These are phyloP conservation scores for Anabacerthia variegaticeps DNA, from an alignment of 2,797 vertebrate species.

Conservation along the genomic window DNA sequence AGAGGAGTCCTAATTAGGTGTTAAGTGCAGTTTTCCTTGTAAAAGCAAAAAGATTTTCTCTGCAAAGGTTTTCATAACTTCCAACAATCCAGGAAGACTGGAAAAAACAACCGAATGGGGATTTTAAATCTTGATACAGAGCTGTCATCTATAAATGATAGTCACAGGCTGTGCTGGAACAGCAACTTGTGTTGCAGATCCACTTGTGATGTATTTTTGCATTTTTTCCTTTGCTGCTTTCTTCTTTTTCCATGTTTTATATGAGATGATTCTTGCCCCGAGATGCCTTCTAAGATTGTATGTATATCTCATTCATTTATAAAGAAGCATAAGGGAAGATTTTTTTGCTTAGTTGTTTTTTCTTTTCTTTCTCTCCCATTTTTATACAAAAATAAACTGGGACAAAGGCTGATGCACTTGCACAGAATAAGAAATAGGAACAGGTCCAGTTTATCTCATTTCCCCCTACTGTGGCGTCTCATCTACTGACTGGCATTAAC, in stretches of 20 bases:
- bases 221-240: not conserved
- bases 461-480: not conserved
- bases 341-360: not conserved
- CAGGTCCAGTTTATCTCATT: not conserved
- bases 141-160: not conserved
- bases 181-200: not conserved
- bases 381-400: not conserved
- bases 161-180: not conserved
- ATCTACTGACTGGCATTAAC: not conserved
- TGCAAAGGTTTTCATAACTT: not conserved
- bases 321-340: not conserved
- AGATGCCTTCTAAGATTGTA: not conserved
- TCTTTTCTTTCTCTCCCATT: not conserved
- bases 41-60: not conserved
- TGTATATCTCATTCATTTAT: not conserved
- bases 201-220: not conserved
- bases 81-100: not conserved
- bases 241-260: not conserved
- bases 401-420: not conserved
- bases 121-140: not conserved
- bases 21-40: not conserved
- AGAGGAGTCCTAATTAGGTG: not conserved
- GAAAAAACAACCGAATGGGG: not conserved
- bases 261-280: not conserved
- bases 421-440: not conserved